A percentile compares a stretch with the other conserved stretches of the same genome.
Conservation (phyloP, 2,113 vertebrate genomes). For the Clarias macrocephalus region DNA sequence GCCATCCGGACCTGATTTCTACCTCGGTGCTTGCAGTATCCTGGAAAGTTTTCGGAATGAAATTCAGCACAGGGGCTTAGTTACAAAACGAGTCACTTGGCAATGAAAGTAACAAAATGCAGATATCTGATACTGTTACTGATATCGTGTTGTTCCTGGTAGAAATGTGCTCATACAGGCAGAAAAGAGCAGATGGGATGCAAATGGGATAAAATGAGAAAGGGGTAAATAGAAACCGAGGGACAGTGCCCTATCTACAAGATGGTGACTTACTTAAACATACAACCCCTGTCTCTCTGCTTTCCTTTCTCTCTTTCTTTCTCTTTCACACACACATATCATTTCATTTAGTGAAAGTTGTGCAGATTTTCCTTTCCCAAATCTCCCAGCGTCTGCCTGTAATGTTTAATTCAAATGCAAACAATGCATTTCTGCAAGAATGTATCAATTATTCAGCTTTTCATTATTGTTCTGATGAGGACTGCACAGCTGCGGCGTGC, state of each 20-base stretch:
- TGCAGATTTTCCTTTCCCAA: slow-evolving; percentile 42
- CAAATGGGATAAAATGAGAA: not conserved
- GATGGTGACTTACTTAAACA: not conserved
- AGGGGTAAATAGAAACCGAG: not conserved
- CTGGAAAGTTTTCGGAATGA: not conserved
- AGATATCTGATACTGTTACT: not conserved
- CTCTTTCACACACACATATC: not conserved
- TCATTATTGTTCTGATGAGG: slow-evolving; percentile 58
- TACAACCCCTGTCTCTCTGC: not conserved
- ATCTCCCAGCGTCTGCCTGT: slow-evolving; percentile 43
- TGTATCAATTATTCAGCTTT: slow-evolving; percentile 62
- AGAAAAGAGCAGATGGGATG: not conserved
- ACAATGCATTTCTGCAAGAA: slow-evolving; percentile 57
- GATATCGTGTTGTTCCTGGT: not conserved
- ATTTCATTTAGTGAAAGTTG: slow-evolving; percentile 28
- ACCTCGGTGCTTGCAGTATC: not conserved
- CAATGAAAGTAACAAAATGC: not conserved
- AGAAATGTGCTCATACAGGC: not conserved
- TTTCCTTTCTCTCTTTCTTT: not conserved
- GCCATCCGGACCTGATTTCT: not conserved
- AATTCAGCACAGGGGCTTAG: not conserved
- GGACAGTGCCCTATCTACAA: not conserved
- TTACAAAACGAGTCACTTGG: not conserved
- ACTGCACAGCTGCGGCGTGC: slow-evolving; percentile 44
- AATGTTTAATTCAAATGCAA: slow-evolving; percentile 64